Evolutionary conservation across 1,140 invertebrate genomes (phyloP), one percentile per base, ranked within the genome.

Genomic region (Bemisia tabaci): DNA sequence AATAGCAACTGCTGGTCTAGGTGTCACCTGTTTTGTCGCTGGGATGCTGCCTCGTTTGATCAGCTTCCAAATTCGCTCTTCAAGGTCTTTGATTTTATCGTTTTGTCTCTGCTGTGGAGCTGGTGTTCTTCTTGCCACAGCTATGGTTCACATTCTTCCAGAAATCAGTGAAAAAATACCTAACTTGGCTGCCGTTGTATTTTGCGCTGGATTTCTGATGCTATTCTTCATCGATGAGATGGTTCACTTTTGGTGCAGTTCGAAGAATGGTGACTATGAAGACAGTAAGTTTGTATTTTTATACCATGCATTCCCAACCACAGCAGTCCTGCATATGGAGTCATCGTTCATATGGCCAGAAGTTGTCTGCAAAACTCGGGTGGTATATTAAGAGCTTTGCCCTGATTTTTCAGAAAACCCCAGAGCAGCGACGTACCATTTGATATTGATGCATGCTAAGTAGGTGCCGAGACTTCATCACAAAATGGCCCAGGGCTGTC

Each of bases 91-190:
- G 5, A 9, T 48, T 17, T 48, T 48, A 48, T 48, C 33, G 33
- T 5, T 48, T 48, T 48, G 33, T 17, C 33, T 48, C 33, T 48
- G 33, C 33, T 48, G 33, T 48, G 33, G 33, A 48, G 33, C 33
- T 48, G 33, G 33, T 48, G 33, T 48, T 48, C 17, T 48, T 9
- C 33, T 48, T 48, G 33, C 33, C 5, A 48, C 33, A 48, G 5
- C 33, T 9, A 48, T 48, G 33, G 33, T 48, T 5, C 33, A 48
- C 17, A 48, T 48, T 17, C 33, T 48, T 48, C 33, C 33, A 17
- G 33, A 48, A 17, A 48, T 64, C 11, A 66, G 68, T 26, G 9
- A 22, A 24, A 33, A n/a, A 22, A 26, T 71, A 1, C 65, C 59
- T 5, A 27, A 65, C 21, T 70, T 63, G 67, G 64, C 33, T 5